Percentiles rank a stretch among this genome's conserved stretches.
Evolutionary conservation across 1,140 invertebrate genomes (phyloP).

Genomic region (Hydropsyche tenuis): DNA sequence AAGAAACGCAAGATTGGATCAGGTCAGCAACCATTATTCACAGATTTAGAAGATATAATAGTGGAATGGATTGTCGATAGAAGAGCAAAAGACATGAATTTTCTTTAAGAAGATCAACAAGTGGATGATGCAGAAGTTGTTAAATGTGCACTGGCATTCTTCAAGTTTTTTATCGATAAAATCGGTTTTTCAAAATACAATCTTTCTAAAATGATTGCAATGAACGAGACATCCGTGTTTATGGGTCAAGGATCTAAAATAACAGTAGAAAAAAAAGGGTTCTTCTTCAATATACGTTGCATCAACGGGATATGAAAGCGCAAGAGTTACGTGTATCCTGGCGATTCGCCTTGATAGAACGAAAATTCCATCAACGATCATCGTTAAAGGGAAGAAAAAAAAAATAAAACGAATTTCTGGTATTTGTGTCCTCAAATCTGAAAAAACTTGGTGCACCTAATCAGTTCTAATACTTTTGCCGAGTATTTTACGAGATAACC

Average conservation of each 20-base stretch:
- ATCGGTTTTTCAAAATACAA: slow-evolving; percentile 32
- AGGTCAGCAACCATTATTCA: slow-evolving; percentile 21
- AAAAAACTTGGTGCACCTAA: slow-evolving; percentile 18
- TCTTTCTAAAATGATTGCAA: slow-evolving; percentile 34
- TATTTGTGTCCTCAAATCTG: neutral
- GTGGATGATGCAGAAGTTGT: slow-evolving; percentile 24
- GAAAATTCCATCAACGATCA: neutral
- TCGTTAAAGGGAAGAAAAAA: neutral
- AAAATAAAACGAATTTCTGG: neutral
- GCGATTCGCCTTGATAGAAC: neutral
- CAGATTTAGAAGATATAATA: slow-evolving; percentile 13
- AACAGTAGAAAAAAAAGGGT: too few species aligned
- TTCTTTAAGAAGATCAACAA: slow-evolving; percentile 25
- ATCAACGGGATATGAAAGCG: too few species aligned
- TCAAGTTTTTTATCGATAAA: slow-evolving; percentile 21
- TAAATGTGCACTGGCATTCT: slow-evolving; percentile 38
- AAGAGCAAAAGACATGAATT: slow-evolving; percentile 23
- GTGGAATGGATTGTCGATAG: slow-evolving; percentile 21
- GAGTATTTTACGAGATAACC: neutral
- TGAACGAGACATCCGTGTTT: slow-evolving; percentile 33
- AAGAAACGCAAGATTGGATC: slow-evolving; percentile 16
- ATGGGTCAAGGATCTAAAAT: slow-evolving; percentile 27
- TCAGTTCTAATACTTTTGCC: slow-evolving; percentile 3
- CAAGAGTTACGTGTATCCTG: too few species aligned
- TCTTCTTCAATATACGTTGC: too few species aligned